Evolutionary conservation across 2,797 vertebrate species (phyloP).

Genomic region (Monodelphis domestica): DNA sequence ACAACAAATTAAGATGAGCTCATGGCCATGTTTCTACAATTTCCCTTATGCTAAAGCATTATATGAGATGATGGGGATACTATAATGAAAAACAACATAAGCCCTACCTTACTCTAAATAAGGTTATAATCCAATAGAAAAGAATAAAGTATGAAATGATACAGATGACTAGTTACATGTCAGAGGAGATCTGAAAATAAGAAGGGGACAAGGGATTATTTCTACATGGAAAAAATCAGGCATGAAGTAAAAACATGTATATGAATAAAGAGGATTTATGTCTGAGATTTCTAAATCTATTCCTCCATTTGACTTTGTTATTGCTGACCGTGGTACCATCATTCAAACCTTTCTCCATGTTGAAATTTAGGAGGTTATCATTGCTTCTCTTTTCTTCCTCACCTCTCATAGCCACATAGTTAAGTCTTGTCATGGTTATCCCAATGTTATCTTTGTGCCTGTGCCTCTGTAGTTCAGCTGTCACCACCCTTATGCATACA

Average conservation of each 20-base stretch:
- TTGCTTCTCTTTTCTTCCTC: background rate
- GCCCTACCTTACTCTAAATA: background rate
- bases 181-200: background rate
- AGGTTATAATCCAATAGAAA: background rate
- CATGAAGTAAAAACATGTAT: background rate
- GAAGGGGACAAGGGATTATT: background rate
- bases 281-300: background rate
- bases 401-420: background rate
- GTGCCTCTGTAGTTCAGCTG: background rate
- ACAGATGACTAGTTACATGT: background rate
- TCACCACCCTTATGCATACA: background rate
- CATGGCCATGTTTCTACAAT: background rate
- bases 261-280: background rate
- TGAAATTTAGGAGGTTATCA: background rate
- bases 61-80: background rate
- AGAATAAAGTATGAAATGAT: background rate
- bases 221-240: background rate
- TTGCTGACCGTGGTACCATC: background rate
- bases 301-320: background rate
- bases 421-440: background rate
- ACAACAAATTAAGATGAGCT: background rate
- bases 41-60: background rate
- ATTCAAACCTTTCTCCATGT: background rate
- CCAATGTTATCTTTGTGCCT: background rate
- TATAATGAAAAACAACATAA: background rate